Percentiles rank a stretch among this genome's conserved stretches.
Conservation (phyloP, 1,140 invertebrate species). For the Saccostrea glomerata region DNA sequence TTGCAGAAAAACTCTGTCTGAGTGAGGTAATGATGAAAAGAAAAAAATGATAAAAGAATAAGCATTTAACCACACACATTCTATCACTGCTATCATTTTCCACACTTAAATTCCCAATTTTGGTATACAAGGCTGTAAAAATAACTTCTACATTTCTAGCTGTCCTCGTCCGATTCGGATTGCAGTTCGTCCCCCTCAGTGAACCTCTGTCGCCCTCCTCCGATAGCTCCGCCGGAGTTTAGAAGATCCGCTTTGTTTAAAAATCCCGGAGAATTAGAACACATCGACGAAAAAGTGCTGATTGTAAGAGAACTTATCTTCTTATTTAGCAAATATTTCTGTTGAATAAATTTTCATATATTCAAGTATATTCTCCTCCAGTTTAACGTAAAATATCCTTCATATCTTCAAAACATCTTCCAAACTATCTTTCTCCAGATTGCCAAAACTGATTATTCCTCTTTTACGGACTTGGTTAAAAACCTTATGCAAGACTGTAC, state of each 20-base stretch:
- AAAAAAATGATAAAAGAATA: too few species aligned
- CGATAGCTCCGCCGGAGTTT: slow-evolving; percentile 70
- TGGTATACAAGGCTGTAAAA: not conserved
- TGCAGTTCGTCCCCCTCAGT: slow-evolving; percentile 52
- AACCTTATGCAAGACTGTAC: slow-evolving; percentile 94
- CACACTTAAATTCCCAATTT: too few species aligned
- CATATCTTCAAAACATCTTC: not conserved
- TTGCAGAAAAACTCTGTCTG: slow-evolving; percentile 70
- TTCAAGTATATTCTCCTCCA: too few species aligned
- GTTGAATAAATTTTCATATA: too few species aligned
- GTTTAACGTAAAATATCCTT: too few species aligned
- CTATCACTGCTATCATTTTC: too few species aligned
- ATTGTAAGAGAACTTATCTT: slow-evolving; percentile 59
- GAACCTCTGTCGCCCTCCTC: slow-evolving; percentile 64
- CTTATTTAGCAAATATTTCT: too few species aligned
- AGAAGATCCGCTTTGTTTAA: slow-evolving; percentile 72
- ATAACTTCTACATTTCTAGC: not conserved
- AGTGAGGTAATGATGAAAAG: slow-evolving; percentile 61
- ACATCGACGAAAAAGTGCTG: slow-evolving; percentile 72
- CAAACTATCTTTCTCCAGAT: slow-evolving; percentile 60
- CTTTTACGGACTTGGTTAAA: slow-evolving; percentile 96
- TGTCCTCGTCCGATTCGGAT: slow-evolving; percentile 61
- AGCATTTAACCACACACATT: too few species aligned
- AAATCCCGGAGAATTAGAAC: slow-evolving; percentile 69
- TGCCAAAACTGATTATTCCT: slow-evolving; percentile 81